A percentile compares a stretch with the other conserved stretches of the same genome.
phyloP scores from a whole-genome alignment of 2,113 vertebrate species.

The Chamaea fasciata region DNA sequence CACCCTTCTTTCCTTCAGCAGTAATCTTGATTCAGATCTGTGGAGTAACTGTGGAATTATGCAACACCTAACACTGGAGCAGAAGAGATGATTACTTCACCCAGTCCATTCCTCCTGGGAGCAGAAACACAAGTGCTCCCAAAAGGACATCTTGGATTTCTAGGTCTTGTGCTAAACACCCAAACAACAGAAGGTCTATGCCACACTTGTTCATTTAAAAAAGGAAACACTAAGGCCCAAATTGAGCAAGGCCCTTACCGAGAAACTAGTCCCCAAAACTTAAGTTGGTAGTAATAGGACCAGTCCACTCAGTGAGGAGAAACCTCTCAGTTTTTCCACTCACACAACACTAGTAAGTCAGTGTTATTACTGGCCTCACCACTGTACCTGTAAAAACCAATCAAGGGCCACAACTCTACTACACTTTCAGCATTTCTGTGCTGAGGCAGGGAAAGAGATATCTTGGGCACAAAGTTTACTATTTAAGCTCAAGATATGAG shows the following conservation, averaged over 20 bases:
- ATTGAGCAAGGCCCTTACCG: neutral
- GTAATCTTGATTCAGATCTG: neutral
- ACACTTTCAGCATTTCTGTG: neutral
- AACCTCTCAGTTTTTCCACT: neutral
- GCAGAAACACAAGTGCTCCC: neutral
- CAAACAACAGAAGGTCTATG: neutral
- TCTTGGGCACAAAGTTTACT: neutral
- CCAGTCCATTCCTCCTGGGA: neutral
- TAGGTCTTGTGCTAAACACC: neutral
- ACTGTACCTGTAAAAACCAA: neutral
- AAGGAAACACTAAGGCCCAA: neutral
- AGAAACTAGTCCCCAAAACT: neutral
- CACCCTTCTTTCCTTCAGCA: neutral
- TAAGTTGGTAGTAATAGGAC: neutral
- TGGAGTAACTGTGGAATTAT: slow-evolving; percentile 11
- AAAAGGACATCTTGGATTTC: neutral
- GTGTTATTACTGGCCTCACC: neutral
- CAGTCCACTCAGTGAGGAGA: neutral
- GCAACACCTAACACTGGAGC: neutral
- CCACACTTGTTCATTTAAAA: neutral
- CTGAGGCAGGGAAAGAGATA: neutral
- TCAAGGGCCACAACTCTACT: neutral
- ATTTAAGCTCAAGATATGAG: neutral
- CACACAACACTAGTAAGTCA: neutral
- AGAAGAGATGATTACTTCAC: slow-evolving; percentile 3